phyloP scores from a whole-genome alignment of 2,113 vertebrate genomes.

The Danio rerio region GRCz12tu NC_133198.1:49624501-49625000 shows the following conservation, averaged over 20 bases:
- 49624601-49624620: no score
- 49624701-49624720: no score
- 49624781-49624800: neutral
- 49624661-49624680: no score
- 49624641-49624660: no score
- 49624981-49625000: neutral
- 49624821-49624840: slow-evolving; percentile 2
- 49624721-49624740: no score
- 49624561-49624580: neutral
- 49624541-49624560: neutral
- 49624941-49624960: neutral
- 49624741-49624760: no score
- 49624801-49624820: neutral
- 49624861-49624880: slow-evolving; percentile 43
- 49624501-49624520: slow-evolving; percentile 59
- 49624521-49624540: slow-evolving; percentile 50
- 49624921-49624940: neutral
- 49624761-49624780: neutral
- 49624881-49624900: slow-evolving; percentile 48
- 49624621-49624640: no score
- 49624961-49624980: neutral
- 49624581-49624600: neutral
- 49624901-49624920: slow-evolving; percentile 32
- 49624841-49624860: slow-evolving; percentile 44
- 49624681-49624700: no score